phyloP scores from a whole-genome alignment of 2,113 vertebrate species.

The Strix aluco region DNA sequence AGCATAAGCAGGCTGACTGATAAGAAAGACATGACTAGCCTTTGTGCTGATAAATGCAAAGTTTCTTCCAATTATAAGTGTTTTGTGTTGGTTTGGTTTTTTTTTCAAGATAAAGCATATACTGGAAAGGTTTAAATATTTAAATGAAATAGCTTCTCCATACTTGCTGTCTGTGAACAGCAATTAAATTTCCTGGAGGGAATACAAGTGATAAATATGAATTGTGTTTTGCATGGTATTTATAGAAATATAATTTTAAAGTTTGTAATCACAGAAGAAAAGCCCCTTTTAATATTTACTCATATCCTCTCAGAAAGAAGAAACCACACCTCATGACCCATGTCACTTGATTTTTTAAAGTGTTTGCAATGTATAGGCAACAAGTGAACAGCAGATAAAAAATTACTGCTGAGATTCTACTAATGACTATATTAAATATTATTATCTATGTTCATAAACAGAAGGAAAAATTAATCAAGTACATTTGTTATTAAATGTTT shows the following conservation, averaged over 20 bases:
- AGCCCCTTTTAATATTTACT: background rate
- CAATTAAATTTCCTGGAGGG: conserved; percentile 20
- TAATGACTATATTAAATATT: background rate
- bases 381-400: background rate
- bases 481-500: background rate
- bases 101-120: background rate
- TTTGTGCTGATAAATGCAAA: background rate
- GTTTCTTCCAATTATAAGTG: background rate
- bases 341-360: background rate
- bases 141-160: background rate
- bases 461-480: background rate
- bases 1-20: background rate
- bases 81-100: background rate
- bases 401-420: background rate
- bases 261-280: background rate
- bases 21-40: background rate
- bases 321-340: background rate
- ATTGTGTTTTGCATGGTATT: background rate
- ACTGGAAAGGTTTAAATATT: conserved; percentile 12
- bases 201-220: conserved; percentile 12
- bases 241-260: conserved; percentile 13
- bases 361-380: background rate
- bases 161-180: background rate
- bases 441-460: background rate
- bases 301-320: background rate